Evolutionary conservation across 2,888 invertebrate genomes (phyloP), one percentile per base, ranked within the genome.

Genomic region (Apamea epomidion): DNA sequence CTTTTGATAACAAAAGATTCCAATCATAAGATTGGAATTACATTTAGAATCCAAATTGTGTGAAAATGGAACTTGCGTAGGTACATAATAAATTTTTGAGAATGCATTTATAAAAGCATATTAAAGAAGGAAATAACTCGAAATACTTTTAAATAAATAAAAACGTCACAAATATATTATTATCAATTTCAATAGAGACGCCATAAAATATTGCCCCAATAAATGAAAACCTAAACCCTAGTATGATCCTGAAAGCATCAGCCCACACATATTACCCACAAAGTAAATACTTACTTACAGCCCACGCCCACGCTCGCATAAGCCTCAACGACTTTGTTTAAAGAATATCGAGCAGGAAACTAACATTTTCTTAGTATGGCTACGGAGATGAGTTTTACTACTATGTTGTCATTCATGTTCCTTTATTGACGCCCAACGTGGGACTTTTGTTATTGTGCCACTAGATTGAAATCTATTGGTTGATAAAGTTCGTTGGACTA

Each of bases 361-460:
- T 60, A 60, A 18, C 4, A n/a, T 60, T 51, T 74, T 64, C 25
- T 54, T 42, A n/a, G 64, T 78, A 78, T 75, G 62, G 76, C 51
- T 37, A 7, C 10, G 8, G 21, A 65, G 25, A 77, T 79, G 37
- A 64, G 16, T 73, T 68, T 68, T n/a, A n/a, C 10, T 51, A 37
- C 5, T 21, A n/a, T 29, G 18, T 37, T 73, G 70, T 65, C 54
- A 51, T n/a, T 37, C n/a, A 25, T 25, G 8, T 76, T 65, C 29
- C 10, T n/a, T 60, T 76, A 82, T 72, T 83, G 87, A 77, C 79
- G 76, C 85, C 80, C 83, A 75, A 70, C 75, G n/a, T 48, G 91
- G 91, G 89, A 76, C 84, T 64, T 75, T 60, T 71, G 18, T 72
- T 80, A 74, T 32, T 71, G n/a, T 76, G n/a, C 37, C 48, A 32